Conservation (phyloP, 2,888 invertebrate genomes). For the Drosophila rubida region DNA sequence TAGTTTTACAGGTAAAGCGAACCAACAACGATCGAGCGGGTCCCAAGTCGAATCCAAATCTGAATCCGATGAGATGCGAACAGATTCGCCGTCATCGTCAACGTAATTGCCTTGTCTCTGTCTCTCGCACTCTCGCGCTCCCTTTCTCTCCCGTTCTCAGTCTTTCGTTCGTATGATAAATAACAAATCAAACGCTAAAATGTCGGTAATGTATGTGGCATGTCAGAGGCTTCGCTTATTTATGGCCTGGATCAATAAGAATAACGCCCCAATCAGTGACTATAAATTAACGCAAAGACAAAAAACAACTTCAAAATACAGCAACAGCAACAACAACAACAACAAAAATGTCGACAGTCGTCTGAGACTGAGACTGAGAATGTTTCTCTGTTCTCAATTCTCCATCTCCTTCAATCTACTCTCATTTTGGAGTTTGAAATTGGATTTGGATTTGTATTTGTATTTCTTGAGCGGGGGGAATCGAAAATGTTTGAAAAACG, state of each 20-base stretch:
- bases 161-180: conserved; percentile 73
- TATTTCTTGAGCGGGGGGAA: background rate
- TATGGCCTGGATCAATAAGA: conserved; percentile 82
- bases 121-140: conserved; percentile 25
- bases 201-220: conserved; percentile 82
- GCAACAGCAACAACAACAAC: background rate
- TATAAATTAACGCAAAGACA: conserved; percentile 82
- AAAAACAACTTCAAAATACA: conserved; percentile 68
- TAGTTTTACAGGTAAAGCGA: conserved; percentile 77
- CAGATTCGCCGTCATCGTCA: conserved; percentile 54
- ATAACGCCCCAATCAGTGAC: conserved; percentile 82
- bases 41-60: conserved; percentile 36
- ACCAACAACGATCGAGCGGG: conserved; percentile 16
- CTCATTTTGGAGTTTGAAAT: conserved; percentile 19
- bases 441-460: background rate
- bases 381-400: conserved; percentile 14
- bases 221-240: conserved; percentile 79
- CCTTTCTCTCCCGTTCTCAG: conserved; percentile 20
- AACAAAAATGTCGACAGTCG: conserved; percentile 10
- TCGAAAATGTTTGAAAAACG: conserved; percentile 44
- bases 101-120: conserved; percentile 47
- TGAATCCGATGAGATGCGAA: conserved; percentile 37
- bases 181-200: conserved; percentile 82
- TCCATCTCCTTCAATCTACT: background rate
- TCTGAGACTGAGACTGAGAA: conserved; percentile 17